Evolutionary conservation across 2,888 invertebrate genomes (phyloP).

Genomic region (Melitaea athalia): DNA sequence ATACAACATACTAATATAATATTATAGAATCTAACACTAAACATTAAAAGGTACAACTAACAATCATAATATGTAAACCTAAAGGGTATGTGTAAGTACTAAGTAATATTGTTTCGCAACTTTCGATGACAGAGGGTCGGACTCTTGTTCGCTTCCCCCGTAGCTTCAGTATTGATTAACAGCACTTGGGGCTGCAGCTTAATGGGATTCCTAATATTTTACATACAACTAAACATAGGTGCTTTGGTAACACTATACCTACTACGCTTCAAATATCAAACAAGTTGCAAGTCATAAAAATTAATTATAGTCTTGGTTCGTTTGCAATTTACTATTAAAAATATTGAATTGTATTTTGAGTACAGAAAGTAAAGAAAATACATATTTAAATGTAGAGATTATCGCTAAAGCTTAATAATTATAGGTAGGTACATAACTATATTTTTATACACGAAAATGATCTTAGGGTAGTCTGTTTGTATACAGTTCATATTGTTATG

Average conservation of each 20-base stretch:
- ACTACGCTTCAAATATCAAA: conserved; percentile 24
- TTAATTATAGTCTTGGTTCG: no score
- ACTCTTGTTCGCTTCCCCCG: conserved; percentile 48
- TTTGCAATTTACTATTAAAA: no score
- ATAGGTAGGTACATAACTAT: no score
- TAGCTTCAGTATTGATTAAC: conserved; percentile 77
- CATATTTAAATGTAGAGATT: no score
- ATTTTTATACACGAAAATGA: no score
- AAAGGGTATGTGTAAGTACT: conserved; percentile 36
- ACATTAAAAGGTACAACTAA: not conserved
- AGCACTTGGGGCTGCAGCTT: conserved; percentile 46
- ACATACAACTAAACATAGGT: conserved; percentile 36
- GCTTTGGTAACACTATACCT: conserved; percentile 27
- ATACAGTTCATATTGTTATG: no score
- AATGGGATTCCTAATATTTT: conserved; percentile 36
- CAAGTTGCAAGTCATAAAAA: conserved; percentile 8
- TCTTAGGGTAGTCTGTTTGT: no score
- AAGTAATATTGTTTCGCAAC: conserved; percentile 57
- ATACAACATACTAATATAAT: not conserved
- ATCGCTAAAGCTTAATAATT: no score
- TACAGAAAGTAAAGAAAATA: no score
- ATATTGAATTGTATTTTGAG: no score
- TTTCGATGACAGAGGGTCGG: conserved; percentile 62
- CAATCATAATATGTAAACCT: conserved; percentile 4
- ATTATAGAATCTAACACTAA: not conserved